Base-by-base conservation (phyloP, 2,113 vertebrate species). In the Aplodontia rufa region DNA sequence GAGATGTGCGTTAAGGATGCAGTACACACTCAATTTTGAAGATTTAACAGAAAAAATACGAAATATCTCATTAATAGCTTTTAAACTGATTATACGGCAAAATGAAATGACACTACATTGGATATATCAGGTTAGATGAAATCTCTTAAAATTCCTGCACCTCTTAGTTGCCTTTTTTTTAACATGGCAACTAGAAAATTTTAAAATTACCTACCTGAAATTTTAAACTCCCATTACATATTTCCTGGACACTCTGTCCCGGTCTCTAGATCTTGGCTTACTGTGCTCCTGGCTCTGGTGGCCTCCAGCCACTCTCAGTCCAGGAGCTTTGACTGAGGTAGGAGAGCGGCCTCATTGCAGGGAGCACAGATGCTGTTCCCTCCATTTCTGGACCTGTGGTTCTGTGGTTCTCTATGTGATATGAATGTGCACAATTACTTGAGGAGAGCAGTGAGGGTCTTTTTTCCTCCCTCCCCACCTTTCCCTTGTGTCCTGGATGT, bases 401-500 rank as follows among this genome's bases (percentile, higher is more conserved):
- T 55, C 22, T 91, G 20, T 26, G 71, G 22, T 64, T 53, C 62
- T 74, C 17, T 45, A 53, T 58, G 20, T 20, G 60, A 62, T 58
- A 19, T 68, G 32, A 14, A 66, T 28, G 28, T 42, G 74, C 62
- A 35, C 13, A 55, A n/a, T 14, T 20, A 87, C 35, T 47, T 62
- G 64, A 75, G 80, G 92, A 69, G 37, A 47, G 26, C 9, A 40
- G 12, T 42, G 62, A 0, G 10, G 40, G 2, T 5, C 32, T 2
- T 9, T n/a, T 42, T 82, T 76, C 32, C 47, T 81, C 35, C 82
- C 42, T 89, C 20, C 66, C 32, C 81, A 94, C 26, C 81, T 91
- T 81, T 96, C 90, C 66, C 71, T 90, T 66, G 32, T 64, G 75
- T 96, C 7, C 96, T 95, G n/a, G 32, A 30, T 87, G 32, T 81